These are phyloP conservation scores for Bubo blakistoni DNA, from an alignment of 2,113 vertebrate genomes.

Conservation along the genomic window DNA sequence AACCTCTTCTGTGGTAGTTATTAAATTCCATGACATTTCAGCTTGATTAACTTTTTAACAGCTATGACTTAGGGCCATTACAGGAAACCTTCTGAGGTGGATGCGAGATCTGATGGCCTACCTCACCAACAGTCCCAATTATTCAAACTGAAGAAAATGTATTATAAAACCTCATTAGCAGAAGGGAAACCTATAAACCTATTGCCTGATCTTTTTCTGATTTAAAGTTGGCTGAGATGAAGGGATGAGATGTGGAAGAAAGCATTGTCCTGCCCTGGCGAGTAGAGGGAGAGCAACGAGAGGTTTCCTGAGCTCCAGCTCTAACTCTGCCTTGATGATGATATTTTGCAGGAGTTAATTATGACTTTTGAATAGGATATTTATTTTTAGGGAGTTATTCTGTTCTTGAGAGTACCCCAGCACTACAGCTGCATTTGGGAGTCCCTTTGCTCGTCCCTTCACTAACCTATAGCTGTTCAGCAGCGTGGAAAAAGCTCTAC, in stretches of 20 bases:
- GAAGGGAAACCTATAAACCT: background rate
- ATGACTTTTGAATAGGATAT: rapidly evolving
- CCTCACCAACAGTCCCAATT: background rate
- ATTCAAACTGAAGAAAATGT: background rate
- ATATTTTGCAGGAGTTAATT: background rate
- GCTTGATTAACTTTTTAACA: background rate
- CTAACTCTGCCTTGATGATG: background rate
- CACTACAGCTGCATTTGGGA: background rate
- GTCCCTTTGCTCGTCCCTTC: background rate
- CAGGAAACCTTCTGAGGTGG: background rate
- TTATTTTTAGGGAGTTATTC: background rate
- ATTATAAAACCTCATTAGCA: background rate
- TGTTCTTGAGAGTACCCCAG: background rate
- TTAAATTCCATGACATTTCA: background rate
- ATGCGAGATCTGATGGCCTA: background rate
- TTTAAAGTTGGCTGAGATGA: background rate
- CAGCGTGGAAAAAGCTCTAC: background rate
- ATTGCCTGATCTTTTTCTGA: too few species aligned
- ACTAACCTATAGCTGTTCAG: background rate
- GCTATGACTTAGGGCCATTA: background rate
- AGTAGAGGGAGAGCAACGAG: background rate
- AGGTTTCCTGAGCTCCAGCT: background rate
- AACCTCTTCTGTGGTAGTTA: background rate
- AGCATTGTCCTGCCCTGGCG: background rate
- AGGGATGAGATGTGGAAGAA: background rate